Base-by-base conservation (phyloP, 2,797 vertebrate species). In the Mus spretus region DNA sequence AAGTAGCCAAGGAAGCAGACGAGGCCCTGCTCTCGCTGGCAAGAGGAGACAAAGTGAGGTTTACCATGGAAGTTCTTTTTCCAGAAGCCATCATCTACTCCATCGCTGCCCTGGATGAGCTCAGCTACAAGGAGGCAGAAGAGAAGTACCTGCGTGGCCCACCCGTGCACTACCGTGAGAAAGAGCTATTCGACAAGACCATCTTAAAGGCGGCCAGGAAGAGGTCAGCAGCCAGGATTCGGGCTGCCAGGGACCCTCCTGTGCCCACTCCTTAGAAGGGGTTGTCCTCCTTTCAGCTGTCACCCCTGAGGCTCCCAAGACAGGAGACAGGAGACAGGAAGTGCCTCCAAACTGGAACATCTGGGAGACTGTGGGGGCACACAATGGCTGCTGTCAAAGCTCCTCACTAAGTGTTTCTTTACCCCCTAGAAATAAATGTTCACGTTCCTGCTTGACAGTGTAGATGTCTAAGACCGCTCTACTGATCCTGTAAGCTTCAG, bases 71-170 rank as follows among this genome's bases (percentile, higher is more conserved):
- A 24, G 99, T 99, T 34, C 99, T 99, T 6, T 97, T 99, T 85
- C 99, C 99, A 0, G 99, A 99, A 98, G 99, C 99, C 22, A 98
- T 99, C 94, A 99, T 99, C 75, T 98, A 98, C 82, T 99, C 99
- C 0, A 99, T 99, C 85, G 98, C 99, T 78, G 98, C 98, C 0
- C 98, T 99, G 91, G 99, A 99, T 55, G 98, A 98, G 1, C 97
- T 99, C 0, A 99, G 99, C 0, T 97, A 99, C 70, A 97, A 99
- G 97, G 98, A 98, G 86, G 99, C 99, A 13, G 99, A 99, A 89
- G 98, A 99, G 88, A 99, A 99, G 89, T 99, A 99, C 96, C 98
- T 98, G 2, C 98, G 96, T 92, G 99, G 99, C 34, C 99, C 99
- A 1, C 97, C 98, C 15, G 97, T 99, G 90, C 99, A 98, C 94